Conservation (phyloP, 2,888 invertebrate genomes). For the Ophion ellenae region DNA sequence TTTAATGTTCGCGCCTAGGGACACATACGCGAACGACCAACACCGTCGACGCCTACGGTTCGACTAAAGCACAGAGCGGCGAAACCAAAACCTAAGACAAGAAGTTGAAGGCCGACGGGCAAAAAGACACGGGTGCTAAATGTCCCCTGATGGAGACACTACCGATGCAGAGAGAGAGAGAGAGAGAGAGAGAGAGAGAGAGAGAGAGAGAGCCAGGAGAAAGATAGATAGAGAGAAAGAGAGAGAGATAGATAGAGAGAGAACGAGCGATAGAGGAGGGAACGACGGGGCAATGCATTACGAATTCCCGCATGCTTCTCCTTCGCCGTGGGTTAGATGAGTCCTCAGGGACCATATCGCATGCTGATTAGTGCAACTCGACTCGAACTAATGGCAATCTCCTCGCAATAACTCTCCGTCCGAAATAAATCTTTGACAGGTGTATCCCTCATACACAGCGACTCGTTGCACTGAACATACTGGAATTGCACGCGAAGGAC, state of each 20-base stretch:
- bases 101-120: neutral
- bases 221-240: neutral
- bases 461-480: neutral
- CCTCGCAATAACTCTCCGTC: conserved; percentile 40
- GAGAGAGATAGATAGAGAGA: conserved; percentile 33
- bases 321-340: conserved; percentile 12
- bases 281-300: neutral
- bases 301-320: conserved; percentile 3
- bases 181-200: neutral
- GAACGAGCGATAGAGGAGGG: neutral
- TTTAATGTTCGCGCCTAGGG: neutral
- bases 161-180: neutral
- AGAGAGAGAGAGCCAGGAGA: conserved; percentile 25
- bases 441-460: neutral
- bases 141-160: too few species aligned
- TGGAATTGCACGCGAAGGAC: neutral
- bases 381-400: conserved; percentile 41
- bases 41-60: conserved; percentile 31
- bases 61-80: neutral
- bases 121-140: too few species aligned
- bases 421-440: conserved; percentile 16
- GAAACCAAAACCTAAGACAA: conserved; percentile 11
- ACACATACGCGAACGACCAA: conserved; percentile 30
- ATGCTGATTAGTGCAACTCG: conserved; percentile 21
- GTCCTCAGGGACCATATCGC: conserved; percentile 6